Conservation (phyloP, 2,113 vertebrate species). For the Neolamprologus kungweensis region DNA sequence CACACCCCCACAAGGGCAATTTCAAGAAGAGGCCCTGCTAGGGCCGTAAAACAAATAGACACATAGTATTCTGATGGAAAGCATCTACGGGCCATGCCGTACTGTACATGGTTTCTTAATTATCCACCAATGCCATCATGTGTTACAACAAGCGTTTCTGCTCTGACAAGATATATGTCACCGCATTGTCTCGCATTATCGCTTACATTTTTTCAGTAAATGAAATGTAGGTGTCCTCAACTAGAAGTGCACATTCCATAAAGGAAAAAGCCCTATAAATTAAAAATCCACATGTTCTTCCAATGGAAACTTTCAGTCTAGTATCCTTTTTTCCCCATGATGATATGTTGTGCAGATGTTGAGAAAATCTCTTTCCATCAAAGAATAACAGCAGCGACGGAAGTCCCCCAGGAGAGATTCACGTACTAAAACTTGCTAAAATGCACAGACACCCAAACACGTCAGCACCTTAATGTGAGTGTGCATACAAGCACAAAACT, state of each 20-base stretch:
- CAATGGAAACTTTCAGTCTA: constrained; percentile 47
- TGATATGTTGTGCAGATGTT: constrained; percentile 70
- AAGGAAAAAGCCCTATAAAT: constrained; percentile 12
- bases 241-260: background rate
- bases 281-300: constrained; percentile 7
- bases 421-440: constrained; percentile 2
- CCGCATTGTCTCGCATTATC: background rate
- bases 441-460: background rate
- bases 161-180: background rate
- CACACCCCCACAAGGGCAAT: no score
- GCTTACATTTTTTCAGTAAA: background rate
- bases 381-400: constrained; percentile 55
- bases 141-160: background rate
- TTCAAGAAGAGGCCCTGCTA: background rate
- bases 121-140: background rate
- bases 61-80: background rate
- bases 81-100: background rate
- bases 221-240: background rate
- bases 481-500: background rate
- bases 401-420: constrained; percentile 43
- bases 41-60: no score
- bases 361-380: constrained; percentile 41
- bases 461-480: background rate
- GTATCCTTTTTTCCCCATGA: background rate
- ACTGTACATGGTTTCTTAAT: background rate